A percentile compares a stretch with the other conserved stretches of the same genome.
Evolutionary conservation across 1,140 invertebrate genomes (phyloP).

Genomic region (Drosophila busckii): DNA sequence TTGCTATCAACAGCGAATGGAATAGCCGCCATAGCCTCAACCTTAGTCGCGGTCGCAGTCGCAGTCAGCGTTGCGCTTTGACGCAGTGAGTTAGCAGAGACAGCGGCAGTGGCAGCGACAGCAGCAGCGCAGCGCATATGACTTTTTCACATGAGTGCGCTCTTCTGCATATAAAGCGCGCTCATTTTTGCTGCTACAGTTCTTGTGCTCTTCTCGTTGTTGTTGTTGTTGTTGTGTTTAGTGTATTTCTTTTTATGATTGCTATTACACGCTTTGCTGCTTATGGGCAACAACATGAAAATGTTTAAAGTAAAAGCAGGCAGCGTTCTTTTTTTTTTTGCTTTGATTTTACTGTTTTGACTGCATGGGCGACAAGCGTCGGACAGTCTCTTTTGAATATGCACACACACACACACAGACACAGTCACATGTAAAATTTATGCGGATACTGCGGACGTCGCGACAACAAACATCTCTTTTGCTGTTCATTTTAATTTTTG

Average conservation of each 20-base stretch:
- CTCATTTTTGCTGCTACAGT: neutral
- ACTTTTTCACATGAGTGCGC: conserved; percentile 37
- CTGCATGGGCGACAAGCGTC: conserved; percentile 26
- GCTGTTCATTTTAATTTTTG: conserved; percentile 48
- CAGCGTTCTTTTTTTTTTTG: conserved; percentile 12
- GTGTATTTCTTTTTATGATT: conserved; percentile 59
- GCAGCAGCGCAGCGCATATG: conserved; percentile 23
- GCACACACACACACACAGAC: too few relatives aligned
- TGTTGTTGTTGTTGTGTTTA: conserved; percentile 23
- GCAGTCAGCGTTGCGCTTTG: conserved; percentile 6
- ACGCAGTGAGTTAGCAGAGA: too few relatives aligned
- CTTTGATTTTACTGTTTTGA: conserved; percentile 1
- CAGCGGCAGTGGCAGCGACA: too few relatives aligned
- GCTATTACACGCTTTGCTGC: conserved; percentile 67
- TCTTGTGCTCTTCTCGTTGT: conserved; percentile 6
- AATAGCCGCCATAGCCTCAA: too few relatives aligned
- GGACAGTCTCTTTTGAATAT: conserved; percentile 35
- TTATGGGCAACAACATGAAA: too few relatives aligned
- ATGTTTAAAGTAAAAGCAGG: too few relatives aligned
- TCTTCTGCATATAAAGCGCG: too few relatives aligned
- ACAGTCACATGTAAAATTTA: too few relatives aligned
- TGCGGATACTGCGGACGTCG: conserved; percentile 28
- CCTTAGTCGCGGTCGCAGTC: neutral
- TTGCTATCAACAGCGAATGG: too few relatives aligned
- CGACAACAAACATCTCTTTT: conserved; percentile 20